These are phyloP conservation scores for Hassar affinis DNA, from an alignment of 2,113 vertebrate species.

Conservation along the genomic window DNA sequence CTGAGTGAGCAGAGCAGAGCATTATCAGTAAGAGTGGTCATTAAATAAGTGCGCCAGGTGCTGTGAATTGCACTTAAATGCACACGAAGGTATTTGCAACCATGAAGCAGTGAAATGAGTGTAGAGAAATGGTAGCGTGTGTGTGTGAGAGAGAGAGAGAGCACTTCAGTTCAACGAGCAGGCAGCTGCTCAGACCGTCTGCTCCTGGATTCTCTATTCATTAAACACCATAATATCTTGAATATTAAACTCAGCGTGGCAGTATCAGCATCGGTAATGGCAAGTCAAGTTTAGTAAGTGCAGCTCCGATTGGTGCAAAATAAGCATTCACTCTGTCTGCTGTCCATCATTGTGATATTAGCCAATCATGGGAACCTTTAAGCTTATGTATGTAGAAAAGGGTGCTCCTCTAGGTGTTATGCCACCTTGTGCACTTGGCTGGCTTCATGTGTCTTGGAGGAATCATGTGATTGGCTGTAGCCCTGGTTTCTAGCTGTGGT, in stretches of 20 bases:
- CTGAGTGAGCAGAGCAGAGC: neutral
- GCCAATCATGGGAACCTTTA: neutral
- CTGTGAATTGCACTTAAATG: neutral
- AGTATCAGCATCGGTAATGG: neutral
- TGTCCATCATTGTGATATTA: neutral
- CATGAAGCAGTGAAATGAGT: neutral
- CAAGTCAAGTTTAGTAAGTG: too few relatives aligned
- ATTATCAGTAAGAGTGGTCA: neutral
- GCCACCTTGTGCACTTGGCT: neutral
- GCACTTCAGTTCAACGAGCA: neutral
- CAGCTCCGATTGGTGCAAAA: too few relatives aligned
- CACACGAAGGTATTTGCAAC: neutral
- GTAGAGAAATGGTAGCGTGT: neutral
- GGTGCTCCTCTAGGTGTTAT: neutral
- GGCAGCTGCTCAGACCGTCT: neutral
- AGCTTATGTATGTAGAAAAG: neutral
- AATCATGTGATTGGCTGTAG: neutral
- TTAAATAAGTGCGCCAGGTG: neutral
- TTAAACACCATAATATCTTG: neutral
- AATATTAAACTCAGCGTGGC: neutral
- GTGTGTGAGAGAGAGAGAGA: neutral
- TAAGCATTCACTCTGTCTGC: neutral
- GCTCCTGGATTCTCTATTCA: neutral
- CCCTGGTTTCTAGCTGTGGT: neutral
- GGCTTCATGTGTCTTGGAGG: neutral